Base-by-base conservation (phyloP, 2,888 invertebrate genomes). In the Bombyx huttoni region DNA sequence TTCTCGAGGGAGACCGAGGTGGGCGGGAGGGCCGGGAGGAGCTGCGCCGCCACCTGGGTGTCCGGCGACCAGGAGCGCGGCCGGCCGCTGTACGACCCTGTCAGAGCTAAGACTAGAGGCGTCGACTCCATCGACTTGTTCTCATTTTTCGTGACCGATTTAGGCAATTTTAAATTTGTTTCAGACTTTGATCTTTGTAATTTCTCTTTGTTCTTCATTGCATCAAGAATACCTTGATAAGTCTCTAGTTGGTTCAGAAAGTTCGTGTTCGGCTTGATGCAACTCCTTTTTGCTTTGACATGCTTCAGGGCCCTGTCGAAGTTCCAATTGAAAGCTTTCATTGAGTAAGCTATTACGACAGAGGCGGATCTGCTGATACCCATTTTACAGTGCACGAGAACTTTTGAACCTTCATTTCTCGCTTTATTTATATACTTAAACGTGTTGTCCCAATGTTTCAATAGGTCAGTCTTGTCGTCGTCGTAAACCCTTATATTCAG, bases 341-440 rank as follows among this genome's bases (percentile, higher is more conserved):
- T 99, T 33, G 97, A 96, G 85, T 97, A 98, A 0, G 98, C 98
- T 69, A 98, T 97, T 34, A 98, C 99, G 34, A 98, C 98, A 3
- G 98, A 98, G 7, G 99, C 98, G 33, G 99, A 99, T 60, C 99
- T 91, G 78, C 98, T 98, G 56, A 99, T 96, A 33, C 99, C 99
- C 98, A 99, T 99, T 89, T 99, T 99, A 83, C 99, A 99, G 81
- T 99, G 99, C 51, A 99, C 99, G 67, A 99, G 89, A 53, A 98
- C 98, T 85, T 97, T 97, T 53, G 96, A 96, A 53, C 96, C 96
- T 69, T 94, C 94, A 66, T 94, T 93, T 78, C 93, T 93, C 52
- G 98, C 98, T 81, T 95, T 94, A 61, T 94, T 94, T 73, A 99
- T 99, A 88, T 98, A 99, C 78, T 96, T 96, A 89, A 94, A 98